Evolutionary conservation across 2,797 vertebrate species (phyloP).

Genomic region (Bradypus variegatus): DNA sequence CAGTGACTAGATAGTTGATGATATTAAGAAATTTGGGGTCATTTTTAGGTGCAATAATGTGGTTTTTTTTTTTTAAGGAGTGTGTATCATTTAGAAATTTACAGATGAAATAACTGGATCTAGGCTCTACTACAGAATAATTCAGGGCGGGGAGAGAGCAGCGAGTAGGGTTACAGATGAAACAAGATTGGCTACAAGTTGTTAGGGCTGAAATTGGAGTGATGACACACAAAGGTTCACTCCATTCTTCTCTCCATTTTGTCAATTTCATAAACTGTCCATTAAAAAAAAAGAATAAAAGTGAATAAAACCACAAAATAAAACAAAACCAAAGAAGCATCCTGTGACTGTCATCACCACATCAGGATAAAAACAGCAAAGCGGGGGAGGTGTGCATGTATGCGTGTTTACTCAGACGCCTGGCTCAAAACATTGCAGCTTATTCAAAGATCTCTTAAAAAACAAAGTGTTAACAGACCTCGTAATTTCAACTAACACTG

Average conservation of each 20-base stretch:
- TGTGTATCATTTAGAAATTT: not conserved
- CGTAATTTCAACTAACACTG: not conserved
- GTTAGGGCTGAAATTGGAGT: fast-evolving
- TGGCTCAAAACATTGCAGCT: not conserved
- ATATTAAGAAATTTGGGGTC: not conserved
- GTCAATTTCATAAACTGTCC: not conserved
- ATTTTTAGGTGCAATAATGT: not conserved
- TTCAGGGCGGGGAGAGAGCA: fast-evolving
- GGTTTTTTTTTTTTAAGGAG: not conserved
- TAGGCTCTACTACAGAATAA: not conserved
- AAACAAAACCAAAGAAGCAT: not conserved
- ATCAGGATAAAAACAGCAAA: not conserved
- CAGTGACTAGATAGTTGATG: fast-evolving
- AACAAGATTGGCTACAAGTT: fast-evolving
- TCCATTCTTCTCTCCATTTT: fast-evolving
- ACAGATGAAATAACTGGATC: not conserved
- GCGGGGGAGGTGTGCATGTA: not conserved
- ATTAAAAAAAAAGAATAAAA: not conserved
- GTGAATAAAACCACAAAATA: not conserved
- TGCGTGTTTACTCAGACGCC: not conserved
- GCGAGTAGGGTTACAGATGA: fast-evolving
- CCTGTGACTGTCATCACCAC: not conserved
- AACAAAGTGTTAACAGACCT: not conserved
- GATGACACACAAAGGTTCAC: fast-evolving
- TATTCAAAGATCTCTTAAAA: too few relatives aligned